Evolutionary conservation across 2,888 invertebrate genomes (phyloP).

Genomic region (Brachycybe producta): DNA sequence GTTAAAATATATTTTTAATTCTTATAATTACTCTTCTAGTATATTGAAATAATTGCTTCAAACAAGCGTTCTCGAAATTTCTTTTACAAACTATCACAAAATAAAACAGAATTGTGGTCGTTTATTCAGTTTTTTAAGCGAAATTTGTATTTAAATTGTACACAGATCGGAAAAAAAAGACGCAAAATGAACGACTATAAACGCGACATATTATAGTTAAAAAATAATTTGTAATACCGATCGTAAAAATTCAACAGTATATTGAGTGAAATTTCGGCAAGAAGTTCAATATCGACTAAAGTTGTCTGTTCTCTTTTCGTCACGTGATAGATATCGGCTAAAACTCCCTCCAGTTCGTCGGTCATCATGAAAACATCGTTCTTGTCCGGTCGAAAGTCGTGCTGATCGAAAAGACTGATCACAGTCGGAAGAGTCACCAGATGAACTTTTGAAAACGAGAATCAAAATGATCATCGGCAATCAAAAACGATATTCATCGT

Average conservation of each 20-base stretch:
- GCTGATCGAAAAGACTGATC: slow-evolving; percentile 55
- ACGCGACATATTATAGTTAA: slow-evolving; percentile 1
- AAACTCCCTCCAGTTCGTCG: slow-evolving; percentile 54
- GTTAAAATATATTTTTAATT: no score
- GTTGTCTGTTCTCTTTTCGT: slow-evolving; percentile 49
- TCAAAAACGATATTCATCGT: not conserved
- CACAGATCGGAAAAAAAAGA: no score
- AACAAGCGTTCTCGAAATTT: no score
- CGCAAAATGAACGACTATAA: no score
- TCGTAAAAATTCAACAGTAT: slow-evolving; percentile 54
- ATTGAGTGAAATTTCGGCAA: slow-evolving; percentile 50
- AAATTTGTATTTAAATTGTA: no score
- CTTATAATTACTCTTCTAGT: no score
- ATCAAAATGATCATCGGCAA: slow-evolving; percentile 18
- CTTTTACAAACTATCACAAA: no score
- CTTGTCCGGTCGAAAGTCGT: slow-evolving; percentile 54
- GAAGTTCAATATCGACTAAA: slow-evolving; percentile 43
- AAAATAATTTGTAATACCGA: slow-evolving; percentile 37
- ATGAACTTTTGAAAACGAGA: slow-evolving; percentile 35
- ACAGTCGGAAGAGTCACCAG: slow-evolving; percentile 44
- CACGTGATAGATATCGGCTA: slow-evolving; percentile 60
- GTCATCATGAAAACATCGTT: slow-evolving; percentile 51
- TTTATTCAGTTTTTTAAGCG: no score
- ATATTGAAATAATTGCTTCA: no score
- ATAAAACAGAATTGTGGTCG: no score